Percentiles rank a stretch among this genome's conserved stretches.
These are phyloP conservation scores for Rhodinocichla rosea DNA, from an alignment of 2,113 vertebrate species.

Conservation along the genomic window DNA sequence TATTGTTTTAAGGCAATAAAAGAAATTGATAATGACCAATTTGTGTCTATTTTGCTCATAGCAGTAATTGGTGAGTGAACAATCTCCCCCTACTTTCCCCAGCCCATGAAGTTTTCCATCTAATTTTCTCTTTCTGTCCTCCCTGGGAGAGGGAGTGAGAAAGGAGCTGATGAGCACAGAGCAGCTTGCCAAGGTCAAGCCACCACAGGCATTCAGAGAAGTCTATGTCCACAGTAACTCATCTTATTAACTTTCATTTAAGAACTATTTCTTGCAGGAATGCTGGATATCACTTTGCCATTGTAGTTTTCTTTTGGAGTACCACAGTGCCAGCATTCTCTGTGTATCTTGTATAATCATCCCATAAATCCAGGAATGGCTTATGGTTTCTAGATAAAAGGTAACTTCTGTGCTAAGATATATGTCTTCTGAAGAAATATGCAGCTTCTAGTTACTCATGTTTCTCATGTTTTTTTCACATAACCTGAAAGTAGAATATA, in stretches of 20 bases:
- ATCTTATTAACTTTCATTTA: not conserved
- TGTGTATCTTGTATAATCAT: not conserved
- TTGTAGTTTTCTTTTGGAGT: not conserved
- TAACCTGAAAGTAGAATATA: not conserved
- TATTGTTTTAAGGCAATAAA: not conserved
- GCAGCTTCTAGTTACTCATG: not conserved
- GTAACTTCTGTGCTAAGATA: not conserved
- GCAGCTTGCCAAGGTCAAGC: not conserved
- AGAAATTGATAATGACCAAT: not conserved
- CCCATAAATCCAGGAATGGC: not conserved
- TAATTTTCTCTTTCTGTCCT: not conserved
- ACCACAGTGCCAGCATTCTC: not conserved
- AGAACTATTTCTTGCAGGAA: not conserved
- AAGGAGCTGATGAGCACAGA: not conserved
- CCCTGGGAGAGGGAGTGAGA: not conserved
- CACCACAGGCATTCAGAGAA: not conserved
- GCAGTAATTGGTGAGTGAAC: not conserved
- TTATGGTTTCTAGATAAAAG: not conserved
- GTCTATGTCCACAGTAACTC: not conserved
- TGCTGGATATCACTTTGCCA: not conserved
- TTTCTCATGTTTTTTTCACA: not conserved
- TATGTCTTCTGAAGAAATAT: not conserved
- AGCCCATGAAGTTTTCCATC: not conserved
- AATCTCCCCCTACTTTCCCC: not conserved
- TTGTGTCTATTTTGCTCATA: not conserved